A percentile compares a stretch with the other conserved stretches of the same genome.
These are phyloP conservation scores for Helogale parvula DNA, from an alignment of 2,113 vertebrate species.

Conservation along the genomic window DNA sequence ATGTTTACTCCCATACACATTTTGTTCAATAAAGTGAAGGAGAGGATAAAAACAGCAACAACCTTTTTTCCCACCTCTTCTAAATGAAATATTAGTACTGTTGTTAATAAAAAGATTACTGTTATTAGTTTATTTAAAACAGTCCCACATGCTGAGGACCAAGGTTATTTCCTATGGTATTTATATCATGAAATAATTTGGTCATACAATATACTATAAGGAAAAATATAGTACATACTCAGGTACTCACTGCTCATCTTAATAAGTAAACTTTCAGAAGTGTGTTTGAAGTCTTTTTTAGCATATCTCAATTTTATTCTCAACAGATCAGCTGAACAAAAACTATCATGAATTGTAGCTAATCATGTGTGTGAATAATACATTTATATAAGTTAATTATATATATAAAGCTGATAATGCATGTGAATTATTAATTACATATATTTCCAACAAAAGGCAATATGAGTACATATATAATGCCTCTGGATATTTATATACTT, in stretches of 20 bases:
- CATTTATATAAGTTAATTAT: neutral
- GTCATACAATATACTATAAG: neutral
- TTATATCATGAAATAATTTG: neutral
- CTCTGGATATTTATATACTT: neutral
- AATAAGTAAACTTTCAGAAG: neutral
- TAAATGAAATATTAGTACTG: neutral
- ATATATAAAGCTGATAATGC: neutral
- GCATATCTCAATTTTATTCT: neutral
- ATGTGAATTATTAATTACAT: neutral
- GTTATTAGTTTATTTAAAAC: neutral
- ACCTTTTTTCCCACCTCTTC: neutral
- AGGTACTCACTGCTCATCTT: neutral
- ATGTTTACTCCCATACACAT: neutral
- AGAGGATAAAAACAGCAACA: neutral
- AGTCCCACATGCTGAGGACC: neutral
- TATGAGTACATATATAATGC: neutral
- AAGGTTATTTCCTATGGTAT: neutral
- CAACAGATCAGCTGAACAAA: slow-evolving; percentile 3
- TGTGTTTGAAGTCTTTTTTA: neutral
- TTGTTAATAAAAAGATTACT: neutral
- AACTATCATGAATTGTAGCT: neutral
- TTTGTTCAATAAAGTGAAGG: neutral
- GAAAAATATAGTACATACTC: neutral
- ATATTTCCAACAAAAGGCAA: neutral
- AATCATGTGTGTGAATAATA: neutral